Evolutionary conservation across 2,113 vertebrate genomes (phyloP).

Genomic region (Coptodon bakossiorum): DNA sequence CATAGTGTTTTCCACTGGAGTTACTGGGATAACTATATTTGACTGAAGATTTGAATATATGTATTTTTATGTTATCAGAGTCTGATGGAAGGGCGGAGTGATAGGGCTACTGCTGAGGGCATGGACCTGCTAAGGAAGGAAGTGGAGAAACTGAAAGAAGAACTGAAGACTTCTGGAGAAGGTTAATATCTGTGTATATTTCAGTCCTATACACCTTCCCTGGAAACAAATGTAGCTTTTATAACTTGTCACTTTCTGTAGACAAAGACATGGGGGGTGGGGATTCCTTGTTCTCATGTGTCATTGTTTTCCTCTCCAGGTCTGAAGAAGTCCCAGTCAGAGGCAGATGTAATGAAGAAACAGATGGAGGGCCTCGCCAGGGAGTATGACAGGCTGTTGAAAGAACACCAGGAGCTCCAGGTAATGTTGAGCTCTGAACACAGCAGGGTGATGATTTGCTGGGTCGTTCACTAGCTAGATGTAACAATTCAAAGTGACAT

Average conservation of each 20-base stretch:
- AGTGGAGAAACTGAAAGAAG: slow-evolving; percentile 71
- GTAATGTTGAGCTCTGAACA: slow-evolving; percentile 48
- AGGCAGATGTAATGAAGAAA: slow-evolving; percentile 73
- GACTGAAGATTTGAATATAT: background rate
- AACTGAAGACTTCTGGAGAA: slow-evolving; percentile 73
- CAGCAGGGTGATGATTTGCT: background rate
- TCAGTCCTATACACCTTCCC: background rate
- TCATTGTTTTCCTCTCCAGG: slow-evolving; percentile 65
- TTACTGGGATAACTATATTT: background rate
- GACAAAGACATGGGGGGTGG: background rate
- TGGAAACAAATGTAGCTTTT: background rate
- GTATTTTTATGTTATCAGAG: slow-evolving; percentile 58
- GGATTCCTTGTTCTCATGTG: background rate
- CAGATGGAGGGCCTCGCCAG: slow-evolving; percentile 77
- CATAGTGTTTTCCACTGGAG: background rate
- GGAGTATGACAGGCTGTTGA: slow-evolving; percentile 84
- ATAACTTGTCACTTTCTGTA: background rate
- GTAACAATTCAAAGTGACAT: background rate
- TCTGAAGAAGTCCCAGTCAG: slow-evolving; percentile 76
- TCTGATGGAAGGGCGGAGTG: slow-evolving; percentile 62
- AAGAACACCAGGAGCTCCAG: slow-evolving; percentile 81
- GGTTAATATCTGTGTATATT: slow-evolving; percentile 60
- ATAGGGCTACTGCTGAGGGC: slow-evolving; percentile 51
- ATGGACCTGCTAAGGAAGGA: slow-evolving; percentile 75
- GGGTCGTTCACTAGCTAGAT: background rate